A percentile compares a stretch with the other conserved stretches of the same genome.
These are phyloP conservation scores for Acyrthosiphon pisum DNA, from an alignment of 1,140 invertebrate species.

Conservation along the genomic window DNA sequence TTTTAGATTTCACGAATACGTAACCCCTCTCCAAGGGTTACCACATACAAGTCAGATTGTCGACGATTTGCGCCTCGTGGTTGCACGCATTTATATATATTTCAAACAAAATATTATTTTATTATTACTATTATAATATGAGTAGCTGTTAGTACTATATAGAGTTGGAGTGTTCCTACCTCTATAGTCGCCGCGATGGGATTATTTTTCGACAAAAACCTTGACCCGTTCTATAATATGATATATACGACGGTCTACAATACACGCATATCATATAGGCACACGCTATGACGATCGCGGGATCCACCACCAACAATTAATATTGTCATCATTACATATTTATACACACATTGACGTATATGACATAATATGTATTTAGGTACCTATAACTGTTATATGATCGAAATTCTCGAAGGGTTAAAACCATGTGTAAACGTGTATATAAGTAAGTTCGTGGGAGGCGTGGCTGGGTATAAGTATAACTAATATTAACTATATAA, in stretches of 20 bases:
- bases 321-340: constrained; percentile 1
- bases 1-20: background rate
- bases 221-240: background rate
- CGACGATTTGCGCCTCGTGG: background rate
- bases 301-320: background rate
- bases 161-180: background rate
- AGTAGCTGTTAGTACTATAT: background rate
- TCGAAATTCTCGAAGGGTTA: background rate
- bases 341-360: background rate
- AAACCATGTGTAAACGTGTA: background rate
- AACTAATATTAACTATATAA: no score
- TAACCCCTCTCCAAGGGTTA: background rate
- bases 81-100: background rate
- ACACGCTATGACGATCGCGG: background rate
- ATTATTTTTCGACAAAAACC: constrained; percentile 8
- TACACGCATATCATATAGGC: background rate
- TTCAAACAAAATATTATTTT: background rate
- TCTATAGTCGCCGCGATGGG: background rate
- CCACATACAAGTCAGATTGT: background rate
- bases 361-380: background rate
- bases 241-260: background rate
- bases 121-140: background rate
- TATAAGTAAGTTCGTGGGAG: background rate
- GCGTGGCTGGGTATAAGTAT: no score
- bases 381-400: background rate